Evolutionary conservation across 2,113 vertebrate genomes (phyloP).

Genomic region (Lycocorax pyrrhopterus): DNA sequence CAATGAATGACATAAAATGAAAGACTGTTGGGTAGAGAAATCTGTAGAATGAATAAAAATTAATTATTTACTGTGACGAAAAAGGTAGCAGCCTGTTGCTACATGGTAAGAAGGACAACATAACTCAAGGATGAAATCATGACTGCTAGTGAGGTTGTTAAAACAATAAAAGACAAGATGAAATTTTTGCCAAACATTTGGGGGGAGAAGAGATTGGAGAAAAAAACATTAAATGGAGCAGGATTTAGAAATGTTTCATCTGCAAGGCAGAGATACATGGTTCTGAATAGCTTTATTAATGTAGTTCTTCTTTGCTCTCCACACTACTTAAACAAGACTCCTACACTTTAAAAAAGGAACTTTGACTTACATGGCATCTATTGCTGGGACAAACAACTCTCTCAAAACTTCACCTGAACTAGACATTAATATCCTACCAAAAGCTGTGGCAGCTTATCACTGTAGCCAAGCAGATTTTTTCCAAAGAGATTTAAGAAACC

Average conservation of each 20-base stretch:
- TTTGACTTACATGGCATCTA: neutral
- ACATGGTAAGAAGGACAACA: neutral
- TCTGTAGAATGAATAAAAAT: neutral
- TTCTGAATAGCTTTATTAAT: neutral
- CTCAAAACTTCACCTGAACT: neutral
- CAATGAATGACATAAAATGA: neutral
- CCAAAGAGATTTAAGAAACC: neutral
- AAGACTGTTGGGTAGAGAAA: neutral
- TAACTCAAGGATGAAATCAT: neutral
- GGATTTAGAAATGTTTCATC: neutral
- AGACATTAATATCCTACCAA: neutral
- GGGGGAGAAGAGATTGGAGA: rapidly evolving
- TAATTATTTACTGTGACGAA: neutral
- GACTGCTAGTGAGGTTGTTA: neutral
- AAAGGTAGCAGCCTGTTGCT: neutral
- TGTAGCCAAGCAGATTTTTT: neutral
- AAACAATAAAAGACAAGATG: neutral
- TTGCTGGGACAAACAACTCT: neutral
- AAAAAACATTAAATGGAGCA: neutral
- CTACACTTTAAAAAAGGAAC: neutral
- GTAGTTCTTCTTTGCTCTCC: neutral
- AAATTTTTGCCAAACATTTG: neutral
- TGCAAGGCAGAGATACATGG: neutral
- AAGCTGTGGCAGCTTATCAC: neutral
- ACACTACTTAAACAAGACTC: neutral